Evolutionary conservation across 1,140 invertebrate species (phyloP), one percentile per base, ranked within the genome.

Genomic region (Potamilus streckersoni): DNA sequence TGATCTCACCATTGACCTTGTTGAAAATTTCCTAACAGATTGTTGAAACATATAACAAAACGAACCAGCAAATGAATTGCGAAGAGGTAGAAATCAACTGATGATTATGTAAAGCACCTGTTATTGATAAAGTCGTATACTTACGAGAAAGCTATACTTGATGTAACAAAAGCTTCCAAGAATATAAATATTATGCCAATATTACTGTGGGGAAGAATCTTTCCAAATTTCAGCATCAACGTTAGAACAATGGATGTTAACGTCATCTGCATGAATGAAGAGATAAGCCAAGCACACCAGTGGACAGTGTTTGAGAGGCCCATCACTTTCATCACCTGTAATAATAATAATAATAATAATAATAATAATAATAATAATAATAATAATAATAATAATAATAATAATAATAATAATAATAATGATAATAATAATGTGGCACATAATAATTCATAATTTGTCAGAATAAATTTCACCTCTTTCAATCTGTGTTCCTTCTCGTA

Each of bases 231-330:
- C 49, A 93, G 86, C 76, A 93, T 89, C 4, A 89, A 15, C 8
- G 92, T 87, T 55, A 91, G 87, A 2, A 93, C 85, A 27, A 90
- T 63, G 17, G 91, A 84, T n/a, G 89, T 87, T n/a, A 91, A 90
- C 6, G 92, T 83, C 91, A 93, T 92, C 60, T 91, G 89, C 1
- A 91, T 57, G 73, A 93, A 90, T 57, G 90, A 91, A 74, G 92
- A 92, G 49, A 93, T 88, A 81, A 93, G 93, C 93, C 93, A 93
- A 4, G 92, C 91, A n/a, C 90, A 79, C 93, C 93, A 93, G 79
- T 93, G 91, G 14, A 93, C 90, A 20, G 83, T 87, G 84, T 92
- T 93, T 15, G 87, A 89, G 6, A 93, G 82, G 13, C 93, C 93
- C 92, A 93, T 93, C 59, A 93, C 91, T 81, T 91, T 90, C 92